These are phyloP conservation scores for Gavia stellata DNA, from an alignment of 2,113 vertebrate species.

Conservation along the genomic window DNA sequence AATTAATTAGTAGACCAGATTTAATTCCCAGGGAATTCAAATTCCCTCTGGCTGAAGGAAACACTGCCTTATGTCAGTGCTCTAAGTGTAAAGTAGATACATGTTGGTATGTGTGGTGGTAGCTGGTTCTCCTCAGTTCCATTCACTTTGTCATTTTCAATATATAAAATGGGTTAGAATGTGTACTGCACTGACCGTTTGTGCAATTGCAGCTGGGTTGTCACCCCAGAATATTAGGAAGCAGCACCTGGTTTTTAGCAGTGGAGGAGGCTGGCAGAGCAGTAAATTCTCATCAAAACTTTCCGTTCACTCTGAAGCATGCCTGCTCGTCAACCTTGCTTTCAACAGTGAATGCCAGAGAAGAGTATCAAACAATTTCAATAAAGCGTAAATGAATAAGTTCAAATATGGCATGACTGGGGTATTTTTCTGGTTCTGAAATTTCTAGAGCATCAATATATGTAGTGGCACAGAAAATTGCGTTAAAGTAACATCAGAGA, in stretches of 20 bases:
- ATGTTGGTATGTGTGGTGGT: not conserved
- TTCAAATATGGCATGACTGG: not conserved
- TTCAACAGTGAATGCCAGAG: not conserved
- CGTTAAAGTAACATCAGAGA: not conserved
- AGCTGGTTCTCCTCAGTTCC: not conserved
- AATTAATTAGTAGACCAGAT: not conserved
- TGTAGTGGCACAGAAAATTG: not conserved
- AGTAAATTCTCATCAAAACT: not conserved
- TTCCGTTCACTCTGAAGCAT: fast-evolving
- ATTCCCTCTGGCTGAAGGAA: not conserved
- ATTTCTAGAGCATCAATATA: not conserved
- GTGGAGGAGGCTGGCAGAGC: not conserved
- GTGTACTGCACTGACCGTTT: not conserved
- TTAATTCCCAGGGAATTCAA: not conserved
- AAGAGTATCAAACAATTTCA: not conserved
- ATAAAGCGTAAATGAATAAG: not conserved
- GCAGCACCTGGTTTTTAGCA: not conserved
- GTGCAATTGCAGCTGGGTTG: not conserved
- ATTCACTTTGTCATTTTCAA: not conserved
- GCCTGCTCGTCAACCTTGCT: not conserved
- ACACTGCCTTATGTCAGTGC: not conserved
- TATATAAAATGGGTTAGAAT: not conserved
- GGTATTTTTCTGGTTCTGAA: not conserved
- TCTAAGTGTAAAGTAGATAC: not conserved
- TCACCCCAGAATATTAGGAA: not conserved